These are phyloP conservation scores for Coregonus ussuriensis DNA, from an alignment of 2,797 vertebrate genomes.

Conservation along the genomic window DNA sequence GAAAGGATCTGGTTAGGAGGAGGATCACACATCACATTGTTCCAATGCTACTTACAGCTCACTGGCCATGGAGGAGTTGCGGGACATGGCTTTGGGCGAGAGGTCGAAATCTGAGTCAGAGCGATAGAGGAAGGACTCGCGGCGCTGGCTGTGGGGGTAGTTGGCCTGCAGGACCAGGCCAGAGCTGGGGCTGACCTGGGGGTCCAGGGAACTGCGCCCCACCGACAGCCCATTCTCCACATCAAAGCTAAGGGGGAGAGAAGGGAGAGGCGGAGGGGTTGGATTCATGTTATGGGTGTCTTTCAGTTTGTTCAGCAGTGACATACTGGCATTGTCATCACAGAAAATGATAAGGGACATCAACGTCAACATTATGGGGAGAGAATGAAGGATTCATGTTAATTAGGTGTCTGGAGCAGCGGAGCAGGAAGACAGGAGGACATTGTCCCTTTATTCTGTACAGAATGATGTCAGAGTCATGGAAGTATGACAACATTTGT, in stretches of 20 bases:
- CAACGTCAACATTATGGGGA: background rate
- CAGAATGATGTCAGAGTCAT: too few relatives aligned
- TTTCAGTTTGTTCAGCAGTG: background rate
- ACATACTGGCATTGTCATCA: background rate
- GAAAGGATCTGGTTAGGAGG: background rate
- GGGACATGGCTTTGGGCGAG: slow-evolving; percentile 89
- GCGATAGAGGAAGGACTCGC: slow-evolving; percentile 95
- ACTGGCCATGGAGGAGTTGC: slow-evolving; percentile 89
- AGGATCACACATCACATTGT: background rate
- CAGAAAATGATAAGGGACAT: background rate
- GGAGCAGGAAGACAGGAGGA: background rate
- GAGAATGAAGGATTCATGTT: background rate
- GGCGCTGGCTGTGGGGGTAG: slow-evolving; percentile 85
- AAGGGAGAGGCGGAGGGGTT: slow-evolving; percentile 21
- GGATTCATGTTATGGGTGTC: background rate
- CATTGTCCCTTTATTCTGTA: too few relatives aligned
- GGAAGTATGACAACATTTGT: too few relatives aligned
- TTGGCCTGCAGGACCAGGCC: slow-evolving; percentile 84
- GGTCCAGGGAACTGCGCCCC: slow-evolving; percentile 80
- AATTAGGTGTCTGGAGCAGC: background rate
- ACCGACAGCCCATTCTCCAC: slow-evolving; percentile 88
- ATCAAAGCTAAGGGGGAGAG: slow-evolving; percentile 81
- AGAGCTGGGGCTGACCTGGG: slow-evolving; percentile 82
- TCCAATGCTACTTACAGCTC: slow-evolving; percentile 85
- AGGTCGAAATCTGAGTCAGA: slow-evolving; percentile 94